Evolutionary conservation across 2,113 vertebrate genomes (phyloP).

Genomic region (Zootoca vivipara): DNA sequence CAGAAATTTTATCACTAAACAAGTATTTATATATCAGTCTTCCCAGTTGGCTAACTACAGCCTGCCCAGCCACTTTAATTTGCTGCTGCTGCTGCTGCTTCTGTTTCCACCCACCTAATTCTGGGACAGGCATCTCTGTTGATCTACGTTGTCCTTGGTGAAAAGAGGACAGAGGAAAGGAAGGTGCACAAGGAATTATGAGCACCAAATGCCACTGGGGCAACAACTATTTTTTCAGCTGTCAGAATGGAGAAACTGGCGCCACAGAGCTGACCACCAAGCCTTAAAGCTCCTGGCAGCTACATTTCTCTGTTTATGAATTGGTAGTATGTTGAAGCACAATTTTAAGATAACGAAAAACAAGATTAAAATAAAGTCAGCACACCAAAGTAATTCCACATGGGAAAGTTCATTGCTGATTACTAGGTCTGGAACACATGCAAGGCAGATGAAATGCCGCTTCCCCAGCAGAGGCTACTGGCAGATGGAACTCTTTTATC

Average conservation of each 20-base stretch:
- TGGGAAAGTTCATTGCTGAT: conserved; percentile 41
- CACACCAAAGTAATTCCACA: conserved; percentile 57
- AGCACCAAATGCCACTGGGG: conserved; percentile 66
- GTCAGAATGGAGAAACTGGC: conserved; percentile 62
- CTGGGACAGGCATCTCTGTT: conserved; percentile 31
- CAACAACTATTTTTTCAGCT: conserved; percentile 67
- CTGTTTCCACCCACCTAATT: conserved; percentile 25
- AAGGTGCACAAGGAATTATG: conserved; percentile 62
- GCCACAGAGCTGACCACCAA: conserved; percentile 54
- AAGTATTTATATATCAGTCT: not conserved
- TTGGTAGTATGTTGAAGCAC: conserved; percentile 46
- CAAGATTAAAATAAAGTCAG: conserved; percentile 37
- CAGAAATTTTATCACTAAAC: conserved; percentile 45
- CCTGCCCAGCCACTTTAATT: conserved; percentile 44
- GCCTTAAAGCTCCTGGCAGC: conserved; percentile 24
- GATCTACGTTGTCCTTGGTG: conserved; percentile 47
- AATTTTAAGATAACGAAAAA: conserved; percentile 49
- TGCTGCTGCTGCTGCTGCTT: not conserved
- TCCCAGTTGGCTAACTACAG: conserved; percentile 28
- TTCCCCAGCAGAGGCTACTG: conserved; percentile 41
- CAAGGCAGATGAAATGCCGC: conserved; percentile 32
- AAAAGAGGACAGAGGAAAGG: not conserved
- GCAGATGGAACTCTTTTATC: conserved; percentile 66
- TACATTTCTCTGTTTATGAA: conserved; percentile 69
- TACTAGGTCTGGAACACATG: conserved; percentile 43